phyloP scores from a whole-genome alignment of 2,113 vertebrate genomes.

The Tauraco erythrolophus region DNA sequence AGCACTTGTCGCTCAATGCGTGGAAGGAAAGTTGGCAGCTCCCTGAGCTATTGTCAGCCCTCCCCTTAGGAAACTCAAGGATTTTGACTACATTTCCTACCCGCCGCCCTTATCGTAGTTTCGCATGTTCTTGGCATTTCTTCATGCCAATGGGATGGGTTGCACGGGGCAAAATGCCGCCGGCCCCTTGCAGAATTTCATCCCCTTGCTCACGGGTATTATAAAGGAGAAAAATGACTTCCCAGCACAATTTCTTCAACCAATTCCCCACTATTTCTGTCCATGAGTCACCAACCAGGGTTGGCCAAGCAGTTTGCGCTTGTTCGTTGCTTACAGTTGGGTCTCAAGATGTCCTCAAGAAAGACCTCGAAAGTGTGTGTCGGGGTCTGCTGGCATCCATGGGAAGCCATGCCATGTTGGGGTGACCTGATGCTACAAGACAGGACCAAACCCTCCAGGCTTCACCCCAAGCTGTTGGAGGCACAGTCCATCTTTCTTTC shows the following conservation, averaged over 20 bases:
- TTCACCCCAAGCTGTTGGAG: accelerated
- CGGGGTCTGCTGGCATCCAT: not conserved
- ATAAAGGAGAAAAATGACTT: too few species aligned
- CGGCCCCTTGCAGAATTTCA: not conserved
- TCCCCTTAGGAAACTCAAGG: not conserved
- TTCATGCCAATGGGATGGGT: not conserved
- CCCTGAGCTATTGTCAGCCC: constrained; percentile 1
- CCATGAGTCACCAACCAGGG: accelerated
- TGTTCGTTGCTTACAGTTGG: not conserved
- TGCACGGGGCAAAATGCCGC: accelerated
- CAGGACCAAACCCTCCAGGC: accelerated
- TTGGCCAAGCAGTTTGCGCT: not conserved
- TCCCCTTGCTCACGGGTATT: too few species aligned
- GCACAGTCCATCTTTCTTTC: accelerated
- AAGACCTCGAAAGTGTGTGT: not conserved
- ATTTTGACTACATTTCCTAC: constrained; percentile 13
- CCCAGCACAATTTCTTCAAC: not conserved
- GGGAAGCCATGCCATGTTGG: not conserved
- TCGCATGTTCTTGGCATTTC: not conserved
- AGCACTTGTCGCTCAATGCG: accelerated
- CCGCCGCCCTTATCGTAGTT: not conserved
- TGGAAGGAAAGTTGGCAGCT: constrained; percentile 60
- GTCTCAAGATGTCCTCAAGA: not conserved
- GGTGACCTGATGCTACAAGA: accelerated
- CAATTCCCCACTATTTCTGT: not conserved